A percentile compares a stretch with the other conserved stretches of the same genome.
These are phyloP conservation scores for Rosalia funebris DNA, from an alignment of 2,888 invertebrate genomes.

Conservation along the genomic window DNA sequence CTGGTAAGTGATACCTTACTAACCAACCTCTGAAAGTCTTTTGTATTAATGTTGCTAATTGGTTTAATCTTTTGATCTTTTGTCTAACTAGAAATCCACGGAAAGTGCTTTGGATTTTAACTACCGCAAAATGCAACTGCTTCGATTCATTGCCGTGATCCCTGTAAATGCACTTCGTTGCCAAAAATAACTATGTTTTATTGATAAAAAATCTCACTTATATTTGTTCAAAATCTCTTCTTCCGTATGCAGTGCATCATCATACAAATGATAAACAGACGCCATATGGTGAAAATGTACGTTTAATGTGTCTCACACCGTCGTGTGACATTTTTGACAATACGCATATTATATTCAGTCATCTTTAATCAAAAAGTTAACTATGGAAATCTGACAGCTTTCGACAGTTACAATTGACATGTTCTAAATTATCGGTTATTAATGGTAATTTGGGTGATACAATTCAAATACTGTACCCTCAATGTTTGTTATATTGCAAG, in stretches of 20 bases:
- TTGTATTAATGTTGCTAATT: slow-evolving; percentile 56
- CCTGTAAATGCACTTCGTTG: slow-evolving; percentile 22
- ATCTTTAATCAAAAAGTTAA: too few species aligned
- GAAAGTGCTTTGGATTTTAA: slow-evolving; percentile 56
- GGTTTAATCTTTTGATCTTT: slow-evolving; percentile 46
- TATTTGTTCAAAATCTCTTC: slow-evolving; percentile 46
- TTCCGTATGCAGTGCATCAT: slow-evolving; percentile 49
- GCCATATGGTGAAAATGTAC: slow-evolving; percentile 50
- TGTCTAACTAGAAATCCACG: slow-evolving; percentile 53
- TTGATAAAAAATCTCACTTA: slow-evolving; percentile 30
- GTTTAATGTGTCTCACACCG: too few species aligned
- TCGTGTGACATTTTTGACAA: slow-evolving; percentile 16
- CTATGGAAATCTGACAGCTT: too few species aligned
- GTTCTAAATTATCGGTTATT: too few species aligned
- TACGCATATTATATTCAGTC: too few species aligned
- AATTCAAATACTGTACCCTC: too few species aligned
- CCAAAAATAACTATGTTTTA: slow-evolving; percentile 2
- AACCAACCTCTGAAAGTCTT: slow-evolving; percentile 57
- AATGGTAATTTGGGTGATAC: too few species aligned
- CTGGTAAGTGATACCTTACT: slow-evolving; percentile 46
- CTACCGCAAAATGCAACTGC: slow-evolving; percentile 48
- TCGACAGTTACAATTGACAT: too few species aligned
- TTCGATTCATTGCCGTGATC: slow-evolving; percentile 21
- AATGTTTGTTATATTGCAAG: too few species aligned
- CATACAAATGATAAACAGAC: slow-evolving; percentile 57